Conservation (phyloP, 2,113 vertebrate species). For the Pavo muticus region DNA sequence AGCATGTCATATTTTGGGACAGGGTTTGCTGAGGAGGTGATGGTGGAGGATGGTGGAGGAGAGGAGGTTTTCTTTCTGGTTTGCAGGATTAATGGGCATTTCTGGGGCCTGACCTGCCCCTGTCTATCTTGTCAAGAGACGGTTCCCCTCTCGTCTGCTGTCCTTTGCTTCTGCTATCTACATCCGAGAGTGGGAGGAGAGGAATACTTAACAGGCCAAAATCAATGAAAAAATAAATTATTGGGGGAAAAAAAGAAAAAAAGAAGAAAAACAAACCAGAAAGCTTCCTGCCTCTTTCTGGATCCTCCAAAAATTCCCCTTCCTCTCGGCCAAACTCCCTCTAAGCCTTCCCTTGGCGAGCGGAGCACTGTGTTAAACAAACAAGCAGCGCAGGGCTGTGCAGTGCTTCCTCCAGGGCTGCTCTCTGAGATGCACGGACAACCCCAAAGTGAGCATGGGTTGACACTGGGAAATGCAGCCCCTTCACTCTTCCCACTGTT, state of each 20-base stretch:
- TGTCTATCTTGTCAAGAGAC: background rate
- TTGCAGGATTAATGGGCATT: background rate
- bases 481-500: background rate
- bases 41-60: background rate
- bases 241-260: background rate
- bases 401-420: background rate
- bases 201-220: background rate
- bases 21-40: background rate
- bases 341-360: background rate
- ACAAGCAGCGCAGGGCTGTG: rapidly evolving
- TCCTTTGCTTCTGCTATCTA: background rate
- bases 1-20: background rate
- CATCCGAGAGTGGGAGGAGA: background rate
- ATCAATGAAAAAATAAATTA: slow-evolving; percentile 9
- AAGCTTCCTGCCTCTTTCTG: background rate
- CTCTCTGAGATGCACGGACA: background rate
- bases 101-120: background rate
- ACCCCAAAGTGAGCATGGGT: background rate
- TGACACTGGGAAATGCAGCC: background rate
- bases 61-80: background rate
- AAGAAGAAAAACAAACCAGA: background rate
- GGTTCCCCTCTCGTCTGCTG: background rate
- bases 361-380: background rate
- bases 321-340: background rate
- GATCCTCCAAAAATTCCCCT: background rate